Evolutionary conservation across 1,140 invertebrate species (phyloP).

Genomic region (Drosophila quadrilineata): DNA sequence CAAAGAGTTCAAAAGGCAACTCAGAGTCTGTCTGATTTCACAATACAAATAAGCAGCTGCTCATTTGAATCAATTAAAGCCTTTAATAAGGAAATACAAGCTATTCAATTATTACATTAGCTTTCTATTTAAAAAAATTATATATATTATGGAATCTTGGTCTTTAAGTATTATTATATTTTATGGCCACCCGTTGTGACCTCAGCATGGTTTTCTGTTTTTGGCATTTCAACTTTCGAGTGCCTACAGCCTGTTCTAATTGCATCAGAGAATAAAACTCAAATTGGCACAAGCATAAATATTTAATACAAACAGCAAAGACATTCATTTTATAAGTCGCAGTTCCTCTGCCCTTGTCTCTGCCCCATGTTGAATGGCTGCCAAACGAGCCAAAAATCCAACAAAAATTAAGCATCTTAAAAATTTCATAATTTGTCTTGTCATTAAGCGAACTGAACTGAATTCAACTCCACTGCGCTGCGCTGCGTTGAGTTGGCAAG

Average conservation of each 20-base stretch:
- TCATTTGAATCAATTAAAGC: conserved; percentile 12
- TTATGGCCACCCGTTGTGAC: not conserved
- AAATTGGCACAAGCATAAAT: conserved; percentile 43
- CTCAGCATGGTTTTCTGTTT: not conserved
- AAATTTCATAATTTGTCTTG: conserved; percentile 75
- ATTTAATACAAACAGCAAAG: conserved; percentile 26
- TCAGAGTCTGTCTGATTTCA: not conserved
- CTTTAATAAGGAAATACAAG: conserved; percentile 30
- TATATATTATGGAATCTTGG: not conserved
- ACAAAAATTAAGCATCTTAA: conserved; percentile 56
- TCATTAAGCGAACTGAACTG: conserved; percentile 49
- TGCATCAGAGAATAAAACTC: conserved; percentile 7
- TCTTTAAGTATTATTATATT: too few relatives aligned
- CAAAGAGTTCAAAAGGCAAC: not conserved
- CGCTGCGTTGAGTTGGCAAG: not conserved
- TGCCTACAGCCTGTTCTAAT: conserved; percentile 7
- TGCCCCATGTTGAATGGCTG: conserved; percentile 29
- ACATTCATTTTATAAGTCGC: not conserved
- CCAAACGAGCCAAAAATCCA: conserved; percentile 24
- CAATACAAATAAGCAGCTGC: not conserved
- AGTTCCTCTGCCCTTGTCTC: not conserved
- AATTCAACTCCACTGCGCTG: too few relatives aligned
- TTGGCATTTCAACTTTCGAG: not conserved
- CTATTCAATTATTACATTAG: too few relatives aligned
- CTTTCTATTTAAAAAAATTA: too few relatives aligned